A percentile compares a stretch with the other conserved stretches of the same genome.
These are phyloP conservation scores for Antrozous pallidus DNA, from an alignment of 2,797 vertebrate species.

Conservation along the genomic window DNA sequence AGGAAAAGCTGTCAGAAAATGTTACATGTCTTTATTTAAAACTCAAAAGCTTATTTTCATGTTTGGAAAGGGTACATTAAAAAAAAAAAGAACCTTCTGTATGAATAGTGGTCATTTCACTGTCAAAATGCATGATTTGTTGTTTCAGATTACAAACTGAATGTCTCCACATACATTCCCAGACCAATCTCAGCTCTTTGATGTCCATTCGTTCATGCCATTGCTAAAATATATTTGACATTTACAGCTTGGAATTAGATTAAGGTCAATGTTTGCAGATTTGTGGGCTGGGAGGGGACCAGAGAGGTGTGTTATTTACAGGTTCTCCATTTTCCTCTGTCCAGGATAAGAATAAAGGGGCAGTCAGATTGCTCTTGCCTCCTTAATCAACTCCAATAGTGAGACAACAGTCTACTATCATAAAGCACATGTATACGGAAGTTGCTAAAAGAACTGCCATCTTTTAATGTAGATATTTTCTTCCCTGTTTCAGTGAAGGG, in stretches of 20 bases:
- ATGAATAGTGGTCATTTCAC: neutral
- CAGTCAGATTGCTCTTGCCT: neutral
- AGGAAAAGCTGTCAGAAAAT: neutral
- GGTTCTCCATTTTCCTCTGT: neutral
- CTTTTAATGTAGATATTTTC: neutral
- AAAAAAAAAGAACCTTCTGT: neutral
- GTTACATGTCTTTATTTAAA: constrained; percentile 43
- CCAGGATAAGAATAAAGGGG: neutral
- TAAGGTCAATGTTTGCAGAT: neutral
- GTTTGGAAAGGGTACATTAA: neutral
- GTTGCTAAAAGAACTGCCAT: neutral
- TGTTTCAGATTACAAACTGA: constrained; percentile 8
- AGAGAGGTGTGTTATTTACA: rapidly evolving
- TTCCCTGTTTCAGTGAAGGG: neutral
- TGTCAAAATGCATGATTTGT: constrained; percentile 34
- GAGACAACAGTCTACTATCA: neutral
- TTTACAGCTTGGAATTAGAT: constrained; percentile 25
- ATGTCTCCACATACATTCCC: neutral
- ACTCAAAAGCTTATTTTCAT: constrained; percentile 40
- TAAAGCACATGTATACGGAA: neutral
- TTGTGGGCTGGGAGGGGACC: neutral
- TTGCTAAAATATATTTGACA: neutral
- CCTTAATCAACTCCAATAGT: neutral
- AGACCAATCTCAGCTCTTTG: neutral
- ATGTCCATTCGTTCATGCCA: neutral